Conservation (phyloP, 2,797 vertebrate species). For the Rhinoraja longicauda region DNA sequence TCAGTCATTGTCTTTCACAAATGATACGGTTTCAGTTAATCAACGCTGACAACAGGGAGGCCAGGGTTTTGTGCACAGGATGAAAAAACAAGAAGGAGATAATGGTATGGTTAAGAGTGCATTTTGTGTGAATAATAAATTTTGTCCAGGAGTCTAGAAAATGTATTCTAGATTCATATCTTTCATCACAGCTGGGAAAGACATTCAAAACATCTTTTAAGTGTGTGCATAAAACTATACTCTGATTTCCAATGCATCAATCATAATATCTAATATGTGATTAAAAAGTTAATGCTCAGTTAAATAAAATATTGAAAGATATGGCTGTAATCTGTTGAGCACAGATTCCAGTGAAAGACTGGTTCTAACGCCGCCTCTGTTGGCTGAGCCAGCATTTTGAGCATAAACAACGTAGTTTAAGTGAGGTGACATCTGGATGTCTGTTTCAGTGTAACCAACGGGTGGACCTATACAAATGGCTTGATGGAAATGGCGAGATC, state of each 20-base stretch:
- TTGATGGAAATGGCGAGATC: conserved; percentile 77
- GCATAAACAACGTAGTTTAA: background rate
- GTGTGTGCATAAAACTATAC: background rate
- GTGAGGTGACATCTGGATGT: background rate
- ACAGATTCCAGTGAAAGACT: background rate
- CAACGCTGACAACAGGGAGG: background rate
- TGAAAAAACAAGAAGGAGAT: background rate
- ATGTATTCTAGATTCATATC: background rate
- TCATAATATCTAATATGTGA: background rate
- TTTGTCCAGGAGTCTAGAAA: background rate
- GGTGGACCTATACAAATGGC: conserved; percentile 91
- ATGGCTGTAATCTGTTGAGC: background rate
- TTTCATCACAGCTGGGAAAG: background rate
- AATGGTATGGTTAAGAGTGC: background rate
- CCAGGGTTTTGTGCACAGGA: background rate
- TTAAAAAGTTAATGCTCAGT: background rate
- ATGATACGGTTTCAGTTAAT: background rate
- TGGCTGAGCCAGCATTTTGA: background rate
- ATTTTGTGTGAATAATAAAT: background rate
- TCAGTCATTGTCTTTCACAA: background rate
- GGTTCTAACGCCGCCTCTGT: background rate
- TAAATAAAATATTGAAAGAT: background rate
- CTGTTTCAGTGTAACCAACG: conserved; percentile 84
- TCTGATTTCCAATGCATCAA: background rate
- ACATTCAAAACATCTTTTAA: background rate